Evolutionary conservation across 2,113 vertebrate species (phyloP).

Genomic region (Bubalus kerabau): DNA sequence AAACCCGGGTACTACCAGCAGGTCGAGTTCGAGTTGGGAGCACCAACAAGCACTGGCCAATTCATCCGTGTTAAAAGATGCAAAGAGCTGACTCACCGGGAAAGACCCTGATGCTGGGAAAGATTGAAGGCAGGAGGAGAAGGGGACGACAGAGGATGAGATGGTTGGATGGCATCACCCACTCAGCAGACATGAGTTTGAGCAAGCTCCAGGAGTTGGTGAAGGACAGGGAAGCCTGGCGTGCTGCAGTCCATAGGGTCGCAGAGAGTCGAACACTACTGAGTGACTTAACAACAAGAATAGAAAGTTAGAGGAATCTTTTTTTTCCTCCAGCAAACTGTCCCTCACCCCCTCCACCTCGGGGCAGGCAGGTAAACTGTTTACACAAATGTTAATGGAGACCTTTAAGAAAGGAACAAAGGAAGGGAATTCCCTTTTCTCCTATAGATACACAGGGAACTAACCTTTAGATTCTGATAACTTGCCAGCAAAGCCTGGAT

Average conservation of each 20-base stretch:
- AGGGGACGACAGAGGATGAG: background rate
- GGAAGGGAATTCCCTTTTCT: background rate
- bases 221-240: background rate
- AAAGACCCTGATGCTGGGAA: background rate
- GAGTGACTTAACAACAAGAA: background rate
- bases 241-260: fast-evolving
- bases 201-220: fast-evolving
- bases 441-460: fast-evolving
- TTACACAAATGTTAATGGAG: background rate
- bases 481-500: background rate
- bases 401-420: background rate
- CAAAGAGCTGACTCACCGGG: background rate
- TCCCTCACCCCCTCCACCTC: background rate
- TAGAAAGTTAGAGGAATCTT: background rate
- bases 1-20: background rate
- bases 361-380: no score
- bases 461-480: background rate
- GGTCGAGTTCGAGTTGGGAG: fast-evolving
- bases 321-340: background rate
- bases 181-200: background rate
- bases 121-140: fast-evolving
- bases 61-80: background rate
- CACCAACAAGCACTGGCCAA: no score
- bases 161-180: fast-evolving
- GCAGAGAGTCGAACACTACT: fast-evolving